phyloP scores from a whole-genome alignment of 1,140 invertebrate genomes.

The Dreissena polymorpha region DNA sequence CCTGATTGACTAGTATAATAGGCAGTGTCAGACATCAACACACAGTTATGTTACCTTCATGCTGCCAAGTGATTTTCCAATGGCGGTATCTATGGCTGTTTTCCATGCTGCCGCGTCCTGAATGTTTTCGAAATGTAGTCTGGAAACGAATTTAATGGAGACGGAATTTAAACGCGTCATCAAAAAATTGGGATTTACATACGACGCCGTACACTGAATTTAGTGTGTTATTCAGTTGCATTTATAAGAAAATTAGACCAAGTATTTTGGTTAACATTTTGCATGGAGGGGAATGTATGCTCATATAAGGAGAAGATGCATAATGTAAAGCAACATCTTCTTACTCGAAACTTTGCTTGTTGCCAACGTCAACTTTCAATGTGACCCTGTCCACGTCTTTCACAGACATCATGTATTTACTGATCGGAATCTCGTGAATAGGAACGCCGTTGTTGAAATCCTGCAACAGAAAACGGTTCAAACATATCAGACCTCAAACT shows the following conservation, averaged over 20 bases:
- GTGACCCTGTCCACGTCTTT: constrained; percentile 23
- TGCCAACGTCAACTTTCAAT: constrained; percentile 6
- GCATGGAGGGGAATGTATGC: no score
- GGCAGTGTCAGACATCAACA: no score
- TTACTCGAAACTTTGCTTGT: constrained; percentile 30
- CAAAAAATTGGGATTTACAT: no score
- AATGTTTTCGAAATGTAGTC: constrained; percentile 17
- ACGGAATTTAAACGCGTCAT: no score
- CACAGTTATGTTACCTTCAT: constrained; percentile 1
- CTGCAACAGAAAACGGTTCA: constrained; percentile 7
- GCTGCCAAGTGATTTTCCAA: constrained; percentile 9
- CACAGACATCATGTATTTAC: not conserved
- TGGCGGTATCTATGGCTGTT: constrained; percentile 12
- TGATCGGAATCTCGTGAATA: constrained; percentile 22
- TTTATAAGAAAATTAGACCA: no score
- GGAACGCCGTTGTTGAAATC: constrained; percentile 14
- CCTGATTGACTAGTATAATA: no score
- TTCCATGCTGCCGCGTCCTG: constrained; percentile 8
- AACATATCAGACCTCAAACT: not conserved
- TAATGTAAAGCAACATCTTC: not conserved
- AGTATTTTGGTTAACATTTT: no score
- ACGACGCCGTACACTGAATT: no score
- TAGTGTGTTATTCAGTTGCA: no score
- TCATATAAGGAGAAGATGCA: no score
- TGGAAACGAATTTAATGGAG: not conserved